phyloP scores from a whole-genome alignment of 2,888 invertebrate genomes.

The Agriopis marginaria region DNA sequence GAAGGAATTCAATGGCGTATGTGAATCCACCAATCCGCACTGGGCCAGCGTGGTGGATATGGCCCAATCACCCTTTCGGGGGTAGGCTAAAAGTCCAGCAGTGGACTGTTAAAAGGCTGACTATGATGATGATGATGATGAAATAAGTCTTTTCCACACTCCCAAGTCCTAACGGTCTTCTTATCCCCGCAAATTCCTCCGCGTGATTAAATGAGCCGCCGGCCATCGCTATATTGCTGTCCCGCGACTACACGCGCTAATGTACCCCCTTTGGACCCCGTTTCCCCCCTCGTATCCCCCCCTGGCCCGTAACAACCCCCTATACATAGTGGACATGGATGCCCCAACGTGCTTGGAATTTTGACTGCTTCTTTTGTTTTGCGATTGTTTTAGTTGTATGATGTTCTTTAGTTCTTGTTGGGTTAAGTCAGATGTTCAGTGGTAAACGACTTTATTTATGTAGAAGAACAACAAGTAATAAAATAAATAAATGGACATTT shows the following conservation, averaged over 20 bases:
- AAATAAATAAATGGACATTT: no score
- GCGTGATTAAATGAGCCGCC: constrained; percentile 86
- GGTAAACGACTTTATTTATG: no score
- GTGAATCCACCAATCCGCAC: no score
- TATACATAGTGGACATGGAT: constrained; percentile 39
- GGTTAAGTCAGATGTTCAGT: neutral
- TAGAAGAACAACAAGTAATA: no score
- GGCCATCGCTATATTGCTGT: constrained; percentile 81
- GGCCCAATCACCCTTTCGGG: no score
- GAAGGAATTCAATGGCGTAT: no score
- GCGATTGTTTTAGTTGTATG: constrained; percentile 31
- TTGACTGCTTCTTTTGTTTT: constrained; percentile 36
- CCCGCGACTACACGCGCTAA: constrained; percentile 66
- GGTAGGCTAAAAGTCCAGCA: no score
- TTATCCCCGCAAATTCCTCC: constrained; percentile 76
- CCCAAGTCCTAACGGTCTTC: constrained; percentile 49
- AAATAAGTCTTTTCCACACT: constrained; percentile 54
- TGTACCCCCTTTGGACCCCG: constrained; percentile 52
- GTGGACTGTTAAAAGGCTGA: no score
- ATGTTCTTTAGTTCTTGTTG: constrained; percentile 27
- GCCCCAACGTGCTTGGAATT: constrained; percentile 38
- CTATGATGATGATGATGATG: no score
- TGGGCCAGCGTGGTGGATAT: no score
- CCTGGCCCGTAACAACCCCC: constrained; percentile 18
- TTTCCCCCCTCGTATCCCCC: neutral